Evolutionary conservation across 1,140 invertebrate species (phyloP).

Genomic region (Ditylenchus dipsaci): DNA sequence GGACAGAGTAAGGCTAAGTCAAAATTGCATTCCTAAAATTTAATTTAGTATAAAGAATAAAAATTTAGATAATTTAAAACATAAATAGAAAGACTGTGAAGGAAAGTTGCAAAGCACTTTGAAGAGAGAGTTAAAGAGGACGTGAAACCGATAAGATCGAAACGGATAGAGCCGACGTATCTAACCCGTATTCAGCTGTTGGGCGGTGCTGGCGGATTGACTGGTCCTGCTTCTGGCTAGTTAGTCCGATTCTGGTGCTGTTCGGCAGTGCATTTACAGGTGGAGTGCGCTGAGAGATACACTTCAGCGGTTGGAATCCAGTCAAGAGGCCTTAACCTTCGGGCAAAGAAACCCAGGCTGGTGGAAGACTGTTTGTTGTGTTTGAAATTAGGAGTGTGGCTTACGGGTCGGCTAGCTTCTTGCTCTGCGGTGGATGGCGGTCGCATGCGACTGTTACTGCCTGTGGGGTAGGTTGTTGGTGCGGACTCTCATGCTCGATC

Average conservation of each 20-base stretch:
- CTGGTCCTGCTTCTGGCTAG: constrained; percentile 15
- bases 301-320: constrained; percentile 6
- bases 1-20: constrained; percentile 72
- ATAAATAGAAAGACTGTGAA: too few species aligned
- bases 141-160: constrained; percentile 74
- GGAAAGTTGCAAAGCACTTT: too few species aligned
- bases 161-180: constrained; percentile 62
- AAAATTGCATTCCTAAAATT: constrained; percentile 64
- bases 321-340: constrained; percentile 14
- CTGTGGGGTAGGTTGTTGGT: constrained; percentile 12
- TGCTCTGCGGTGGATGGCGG: constrained; percentile 16
- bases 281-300: constrained; percentile 20
- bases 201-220: not conserved
- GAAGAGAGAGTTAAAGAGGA: too few species aligned
- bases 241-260: not conserved
- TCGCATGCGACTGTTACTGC: constrained; percentile 34
- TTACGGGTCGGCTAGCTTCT: not conserved
- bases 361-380: constrained; percentile 21
- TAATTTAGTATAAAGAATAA: too few species aligned
- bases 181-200: constrained; percentile 31
- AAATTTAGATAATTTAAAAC: too few species aligned
- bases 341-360: constrained; percentile 20
- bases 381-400: not conserved
- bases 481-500: constrained; percentile 10
- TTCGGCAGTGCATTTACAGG: constrained; percentile 39